A percentile compares a stretch with the other conserved stretches of the same genome.
Conservation (phyloP, 2,888 invertebrate genomes). For the Cheilosia urbana region DNA sequence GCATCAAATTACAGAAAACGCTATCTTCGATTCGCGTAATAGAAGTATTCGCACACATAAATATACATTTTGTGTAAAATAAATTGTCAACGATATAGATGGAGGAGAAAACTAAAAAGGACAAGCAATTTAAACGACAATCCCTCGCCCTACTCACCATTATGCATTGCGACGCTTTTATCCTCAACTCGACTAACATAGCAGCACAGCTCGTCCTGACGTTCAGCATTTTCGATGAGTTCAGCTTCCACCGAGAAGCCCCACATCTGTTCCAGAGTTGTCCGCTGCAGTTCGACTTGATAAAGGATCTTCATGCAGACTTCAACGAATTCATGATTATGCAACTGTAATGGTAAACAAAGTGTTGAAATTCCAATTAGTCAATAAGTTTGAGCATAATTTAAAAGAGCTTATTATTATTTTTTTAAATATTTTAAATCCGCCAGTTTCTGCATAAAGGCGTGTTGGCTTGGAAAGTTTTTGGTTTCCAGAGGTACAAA, state of each 20-base stretch:
- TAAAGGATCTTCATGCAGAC: slow-evolving; percentile 98
- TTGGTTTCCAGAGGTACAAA: slow-evolving; percentile 32
- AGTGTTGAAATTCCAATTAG: slow-evolving; percentile 74
- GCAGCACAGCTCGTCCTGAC: slow-evolving; percentile 98
- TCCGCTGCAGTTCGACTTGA: slow-evolving; percentile 96
- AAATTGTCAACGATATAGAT: background rate
- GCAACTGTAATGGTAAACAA: slow-evolving; percentile 87
- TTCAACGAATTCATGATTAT: slow-evolving; percentile 97
- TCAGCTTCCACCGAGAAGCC: slow-evolving; percentile 99
- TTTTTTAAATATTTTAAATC: slow-evolving; percentile 37
- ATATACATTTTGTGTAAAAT: background rate
- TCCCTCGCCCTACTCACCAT: slow-evolving; percentile 88
- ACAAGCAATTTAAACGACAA: slow-evolving; percentile 53
- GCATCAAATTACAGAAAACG: too few species aligned
- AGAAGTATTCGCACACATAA: background rate
- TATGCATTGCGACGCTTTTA: slow-evolving; percentile 97
- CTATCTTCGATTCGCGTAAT: slow-evolving; percentile 1
- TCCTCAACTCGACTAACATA: slow-evolving; percentile 98
- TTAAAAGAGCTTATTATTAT: slow-evolving; percentile 18
- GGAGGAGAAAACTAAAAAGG: slow-evolving; percentile 4
- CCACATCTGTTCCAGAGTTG: slow-evolving; percentile 97
- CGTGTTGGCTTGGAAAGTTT: slow-evolving; percentile 41
- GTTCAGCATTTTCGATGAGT: slow-evolving; percentile 96
- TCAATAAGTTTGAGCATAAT: slow-evolving; percentile 59
- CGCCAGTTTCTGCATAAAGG: background rate